Evolutionary conservation across 1,140 invertebrate species (phyloP), one percentile per base, ranked within the genome.

Genomic region (Scaptomyza hsui): DNA sequence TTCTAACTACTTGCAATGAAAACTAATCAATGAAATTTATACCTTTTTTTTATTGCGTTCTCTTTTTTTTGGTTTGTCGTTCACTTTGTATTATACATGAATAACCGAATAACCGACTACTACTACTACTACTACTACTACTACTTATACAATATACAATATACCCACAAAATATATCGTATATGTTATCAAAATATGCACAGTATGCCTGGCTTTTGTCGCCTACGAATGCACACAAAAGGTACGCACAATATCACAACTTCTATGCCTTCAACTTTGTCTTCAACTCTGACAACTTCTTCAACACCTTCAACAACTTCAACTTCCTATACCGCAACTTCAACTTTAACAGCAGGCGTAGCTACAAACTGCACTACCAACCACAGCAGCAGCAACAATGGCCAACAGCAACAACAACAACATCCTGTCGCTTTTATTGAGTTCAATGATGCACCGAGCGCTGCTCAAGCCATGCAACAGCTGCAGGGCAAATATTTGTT

Each of bases 141-240:
- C n/a, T n/a, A n/a, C n/a, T n/a, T n/a, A n/a, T n/a, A n/a, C n/a
- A 55, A 45, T 35, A 47, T 4, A 21, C 29, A 45, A 57, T 41
- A 57, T 55, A 55, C 37, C 19, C 19, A 21, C 1, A 21, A 21
- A 1, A 21, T 2, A 29, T 26, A 26, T 7, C n/a, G n/a, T n/a
- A n/a, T 57, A 74, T 56, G 37, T 59, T 64, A 55, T 15, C 51
- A 63, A 37, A 29, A 78, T 62, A 92, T 93, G 93, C 93, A 91
- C 90, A 98, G 97, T 95, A 98, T 98, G 94, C 95, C 97, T 93
- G 98, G 98, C 92, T 99, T 98, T 95, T 95, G 96, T 93, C 97
- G 98, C 91, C 95, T 99, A 92, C 97, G 98, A 93, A 96, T 99
- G 95, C 97, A 99, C 95, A 96, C 95, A 93, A 98, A 98, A 93